Conservation (phyloP, 2,113 vertebrate genomes). For the Pristiophorus japonicus region DNA sequence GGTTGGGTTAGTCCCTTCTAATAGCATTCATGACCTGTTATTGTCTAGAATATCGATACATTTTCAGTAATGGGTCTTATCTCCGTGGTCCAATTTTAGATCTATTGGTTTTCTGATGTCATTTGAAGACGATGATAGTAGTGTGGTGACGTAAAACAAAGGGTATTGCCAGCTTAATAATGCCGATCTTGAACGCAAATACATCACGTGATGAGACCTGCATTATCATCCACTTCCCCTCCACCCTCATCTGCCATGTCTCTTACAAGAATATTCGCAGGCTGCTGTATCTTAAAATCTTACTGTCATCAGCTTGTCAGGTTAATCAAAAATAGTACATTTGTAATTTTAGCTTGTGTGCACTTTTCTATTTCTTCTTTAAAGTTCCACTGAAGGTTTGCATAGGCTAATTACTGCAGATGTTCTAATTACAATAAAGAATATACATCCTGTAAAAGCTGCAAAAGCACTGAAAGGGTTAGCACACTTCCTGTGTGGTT, state of each 20-base stretch:
- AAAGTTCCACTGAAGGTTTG: background rate
- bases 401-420: conserved; percentile 3
- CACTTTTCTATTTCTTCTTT: background rate
- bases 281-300: background rate
- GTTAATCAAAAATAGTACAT: background rate
- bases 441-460: background rate
- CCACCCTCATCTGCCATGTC: background rate
- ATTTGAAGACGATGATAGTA: background rate
- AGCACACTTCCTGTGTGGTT: conserved; percentile 26
- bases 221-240: background rate
- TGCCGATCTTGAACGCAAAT: background rate
- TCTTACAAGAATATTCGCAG: background rate
- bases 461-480: background rate
- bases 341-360: background rate
- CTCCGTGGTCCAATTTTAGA: background rate
- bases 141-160: background rate
- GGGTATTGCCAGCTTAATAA: background rate
- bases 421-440: background rate
- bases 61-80: background rate
- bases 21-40: background rate
- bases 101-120: background rate
- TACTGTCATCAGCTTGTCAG: background rate
- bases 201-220: background rate
- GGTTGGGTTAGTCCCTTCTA: background rate
- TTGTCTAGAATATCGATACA: background rate